Percentiles rank a stretch among this genome's conserved stretches.
Evolutionary conservation across 2,888 invertebrate genomes (phyloP).

Genomic region (Aradus depressus): DNA sequence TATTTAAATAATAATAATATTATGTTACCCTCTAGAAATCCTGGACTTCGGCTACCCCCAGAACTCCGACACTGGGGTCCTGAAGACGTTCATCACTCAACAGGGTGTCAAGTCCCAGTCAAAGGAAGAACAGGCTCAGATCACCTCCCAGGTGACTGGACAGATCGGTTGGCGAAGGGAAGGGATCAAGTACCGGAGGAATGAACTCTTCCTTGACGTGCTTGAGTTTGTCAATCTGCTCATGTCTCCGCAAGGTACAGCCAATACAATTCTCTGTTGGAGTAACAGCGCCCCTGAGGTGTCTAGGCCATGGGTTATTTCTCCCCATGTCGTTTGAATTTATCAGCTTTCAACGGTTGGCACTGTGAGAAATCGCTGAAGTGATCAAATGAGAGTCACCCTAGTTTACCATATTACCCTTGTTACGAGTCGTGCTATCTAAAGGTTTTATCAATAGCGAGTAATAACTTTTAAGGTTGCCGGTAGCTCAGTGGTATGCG

Average conservation of each 20-base stretch:
- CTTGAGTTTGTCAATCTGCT: conserved; percentile 96
- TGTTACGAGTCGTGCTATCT: no score
- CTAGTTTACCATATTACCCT: no score
- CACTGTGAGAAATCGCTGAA: no score
- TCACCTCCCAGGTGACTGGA: conserved; percentile 90
- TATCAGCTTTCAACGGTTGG: no score
- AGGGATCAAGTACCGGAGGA: conserved; percentile 97
- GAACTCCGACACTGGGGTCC: conserved; percentile 96
- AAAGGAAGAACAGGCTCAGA: conserved; percentile 98
- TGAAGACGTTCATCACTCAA: conserved; percentile 99
- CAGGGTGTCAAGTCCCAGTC: conserved; percentile 98
- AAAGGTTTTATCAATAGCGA: no score
- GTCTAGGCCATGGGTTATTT: no score
- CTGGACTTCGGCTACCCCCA: conserved; percentile 99
- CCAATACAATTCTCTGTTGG: no score
- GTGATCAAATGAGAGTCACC: no score
- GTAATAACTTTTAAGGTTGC: no score
- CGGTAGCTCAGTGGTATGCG: no score
- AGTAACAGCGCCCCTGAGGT: no score
- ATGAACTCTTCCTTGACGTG: conserved; percentile 96
- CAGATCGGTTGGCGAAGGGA: conserved; percentile 99
- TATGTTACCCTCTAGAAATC: conserved; percentile 56
- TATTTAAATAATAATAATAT: neutral
- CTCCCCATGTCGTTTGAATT: no score
- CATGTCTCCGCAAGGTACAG: conserved; percentile 94